These are phyloP conservation scores for Acleris emargana DNA, from an alignment of 2,888 invertebrate species.

Conservation along the genomic window DNA sequence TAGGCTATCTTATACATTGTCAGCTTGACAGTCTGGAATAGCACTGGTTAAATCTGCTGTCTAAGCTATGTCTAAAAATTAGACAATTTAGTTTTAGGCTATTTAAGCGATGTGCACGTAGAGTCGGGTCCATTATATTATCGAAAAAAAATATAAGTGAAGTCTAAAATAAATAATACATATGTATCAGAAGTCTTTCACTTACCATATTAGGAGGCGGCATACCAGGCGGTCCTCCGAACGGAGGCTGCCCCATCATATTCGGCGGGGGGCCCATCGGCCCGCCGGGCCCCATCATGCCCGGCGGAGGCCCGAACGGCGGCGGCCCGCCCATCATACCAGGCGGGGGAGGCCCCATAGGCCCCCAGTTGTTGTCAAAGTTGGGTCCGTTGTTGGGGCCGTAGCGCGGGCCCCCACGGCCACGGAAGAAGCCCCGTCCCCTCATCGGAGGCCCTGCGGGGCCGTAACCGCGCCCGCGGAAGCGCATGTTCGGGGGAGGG, in stretches of 20 bases:
- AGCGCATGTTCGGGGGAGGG: slow-evolving; percentile 83
- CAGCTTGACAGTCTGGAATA: no score
- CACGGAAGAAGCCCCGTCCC: slow-evolving; percentile 80
- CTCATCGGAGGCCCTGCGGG: slow-evolving; percentile 84
- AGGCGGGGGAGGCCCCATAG: slow-evolving; percentile 84
- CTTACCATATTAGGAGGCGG: slow-evolving; percentile 85
- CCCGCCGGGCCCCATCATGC: slow-evolving; percentile 84
- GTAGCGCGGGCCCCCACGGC: slow-evolving; percentile 76
- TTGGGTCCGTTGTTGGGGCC: slow-evolving; percentile 80
- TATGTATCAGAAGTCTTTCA: no score
- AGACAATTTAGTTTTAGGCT: no score
- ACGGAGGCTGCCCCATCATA: slow-evolving; percentile 83
- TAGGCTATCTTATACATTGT: no score
- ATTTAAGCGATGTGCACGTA: no score
- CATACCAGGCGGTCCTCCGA: slow-evolving; percentile 79
- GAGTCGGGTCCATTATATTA: no score
- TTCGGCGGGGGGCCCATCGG: slow-evolving; percentile 83
- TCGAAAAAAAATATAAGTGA: no score
- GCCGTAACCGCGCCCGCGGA: slow-evolving; percentile 87
- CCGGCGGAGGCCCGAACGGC: slow-evolving; percentile 77
- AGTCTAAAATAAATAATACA: no score
- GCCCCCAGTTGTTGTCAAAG: slow-evolving; percentile 87
- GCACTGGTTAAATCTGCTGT: no score
- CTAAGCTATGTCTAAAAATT: no score
- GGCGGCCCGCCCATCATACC: slow-evolving; percentile 79